Evolutionary conservation across 2,113 vertebrate species (phyloP), one percentile per base, ranked within the genome.

Genomic region (Tringa solitaria): DNA sequence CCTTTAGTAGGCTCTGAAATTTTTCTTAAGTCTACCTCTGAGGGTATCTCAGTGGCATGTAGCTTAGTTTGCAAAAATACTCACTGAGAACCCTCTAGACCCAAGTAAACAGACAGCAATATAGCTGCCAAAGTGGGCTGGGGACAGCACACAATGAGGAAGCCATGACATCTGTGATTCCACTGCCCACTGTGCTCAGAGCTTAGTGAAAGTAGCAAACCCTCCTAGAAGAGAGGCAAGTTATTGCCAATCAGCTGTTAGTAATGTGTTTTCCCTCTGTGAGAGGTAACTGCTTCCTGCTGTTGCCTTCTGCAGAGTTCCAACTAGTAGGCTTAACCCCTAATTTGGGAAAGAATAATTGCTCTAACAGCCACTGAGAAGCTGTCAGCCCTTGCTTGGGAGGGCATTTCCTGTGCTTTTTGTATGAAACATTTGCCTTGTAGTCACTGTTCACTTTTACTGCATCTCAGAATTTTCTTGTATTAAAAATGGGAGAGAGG

Each of bases 241-340:
- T 37, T 65, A 23, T 15, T 60, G 37, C 73, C 87, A 89, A 9
- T 91, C 81, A 85, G 87, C 41, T 94, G 20, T 41, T 75, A 45
- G 57, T 20, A 76, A 87, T 73, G 89, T 91, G 77, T 79, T 93
- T 88, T 60, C 77, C 65, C 87, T 79, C 87, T 84, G 83, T 11
- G 18, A 94, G 77, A 72, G 63, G 73, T 86, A 81, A 81, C 86
- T 50, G 91, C 80, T 90, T 89, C 95, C 95, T 89, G 91, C 93
- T 96, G 93, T 37, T 93, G 63, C 89, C 35, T 89, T 89, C 77
- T 93, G 61, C 74, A 89, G 48, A 89, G 35, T 78, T 97, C 84
- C 89, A 91, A 10, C 74, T 45, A 72, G 73, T 17, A 87, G 77
- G 69, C 81, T 96, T 96, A 91, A 73, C 69, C 78, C 56, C 65